Evolutionary conservation across 2,797 vertebrate species (phyloP).

Genomic region (Phyllotis vaccarum): DNA sequence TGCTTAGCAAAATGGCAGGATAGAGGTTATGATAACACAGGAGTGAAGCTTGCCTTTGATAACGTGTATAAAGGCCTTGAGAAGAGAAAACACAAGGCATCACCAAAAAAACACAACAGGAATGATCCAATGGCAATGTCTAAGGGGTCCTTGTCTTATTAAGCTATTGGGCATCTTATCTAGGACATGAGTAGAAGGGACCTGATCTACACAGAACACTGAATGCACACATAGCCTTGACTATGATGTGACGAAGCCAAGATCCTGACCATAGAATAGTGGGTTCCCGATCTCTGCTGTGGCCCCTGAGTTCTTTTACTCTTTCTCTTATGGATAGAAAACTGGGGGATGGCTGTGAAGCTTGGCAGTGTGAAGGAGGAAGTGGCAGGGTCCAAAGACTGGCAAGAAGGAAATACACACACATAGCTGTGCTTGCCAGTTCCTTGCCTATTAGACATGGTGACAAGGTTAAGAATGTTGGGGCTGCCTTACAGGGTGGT

Average conservation of each 20-base stretch:
- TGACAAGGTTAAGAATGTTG: not conserved
- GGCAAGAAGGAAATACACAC: not conserved
- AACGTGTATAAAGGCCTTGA: not conserved
- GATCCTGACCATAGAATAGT: not conserved
- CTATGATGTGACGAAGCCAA: not conserved
- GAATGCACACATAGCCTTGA: not conserved
- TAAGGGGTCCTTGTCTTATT: not conserved
- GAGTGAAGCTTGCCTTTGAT: not conserved
- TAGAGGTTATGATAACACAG: not conserved
- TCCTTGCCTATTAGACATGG: not conserved
- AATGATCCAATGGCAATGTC: not conserved
- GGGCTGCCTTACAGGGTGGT: not conserved
- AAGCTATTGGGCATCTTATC: not conserved
- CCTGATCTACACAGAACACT: not conserved
- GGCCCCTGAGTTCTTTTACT: not conserved
- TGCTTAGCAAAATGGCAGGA: not conserved
- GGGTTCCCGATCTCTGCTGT: not conserved
- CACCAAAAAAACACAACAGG: not conserved
- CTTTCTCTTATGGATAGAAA: not conserved
- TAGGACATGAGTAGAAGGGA: not conserved
- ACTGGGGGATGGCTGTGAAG: not conserved
- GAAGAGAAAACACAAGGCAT: slow-evolving; percentile 13
- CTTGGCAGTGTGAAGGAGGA: not conserved
- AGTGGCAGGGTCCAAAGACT: not conserved
- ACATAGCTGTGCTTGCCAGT: not conserved